phyloP scores from a whole-genome alignment of 2,797 vertebrate species.

The Poeciliopsis paucimaculata region DNA sequence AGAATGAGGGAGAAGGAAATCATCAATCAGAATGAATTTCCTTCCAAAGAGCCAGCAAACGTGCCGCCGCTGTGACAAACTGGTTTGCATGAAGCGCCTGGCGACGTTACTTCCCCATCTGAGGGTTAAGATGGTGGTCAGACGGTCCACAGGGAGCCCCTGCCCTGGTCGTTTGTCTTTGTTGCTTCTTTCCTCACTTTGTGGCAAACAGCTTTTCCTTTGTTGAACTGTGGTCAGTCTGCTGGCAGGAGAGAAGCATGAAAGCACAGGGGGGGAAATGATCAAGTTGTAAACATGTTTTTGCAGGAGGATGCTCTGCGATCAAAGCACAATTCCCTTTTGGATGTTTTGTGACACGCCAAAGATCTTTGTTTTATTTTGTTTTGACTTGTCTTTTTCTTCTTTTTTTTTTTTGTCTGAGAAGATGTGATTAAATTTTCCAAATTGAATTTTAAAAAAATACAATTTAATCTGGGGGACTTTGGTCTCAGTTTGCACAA shows the following conservation, averaged over 20 bases:
- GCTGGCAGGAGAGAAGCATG: conserved; percentile 4
- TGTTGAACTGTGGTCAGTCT: neutral
- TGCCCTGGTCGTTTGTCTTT: conserved; percentile 37
- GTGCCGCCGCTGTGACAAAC: conserved; percentile 2
- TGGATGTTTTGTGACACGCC: neutral
- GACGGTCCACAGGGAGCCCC: conserved; percentile 14
- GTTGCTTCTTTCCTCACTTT: conserved; percentile 12
- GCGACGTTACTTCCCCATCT: conserved; percentile 6
- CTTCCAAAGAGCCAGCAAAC: neutral
- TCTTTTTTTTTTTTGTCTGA: neutral
- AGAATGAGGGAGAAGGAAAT: neutral
- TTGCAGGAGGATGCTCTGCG: neutral
- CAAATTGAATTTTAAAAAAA: neutral
- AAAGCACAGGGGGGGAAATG: neutral
- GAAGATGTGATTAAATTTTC: neutral
- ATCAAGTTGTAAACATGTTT: conserved; percentile 1
- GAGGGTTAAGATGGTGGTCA: conserved; percentile 33
- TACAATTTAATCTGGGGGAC: neutral
- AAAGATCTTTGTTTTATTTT: neutral
- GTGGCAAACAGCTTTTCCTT: conserved; percentile 22
- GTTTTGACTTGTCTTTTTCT: neutral
- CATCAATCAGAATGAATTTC: neutral
- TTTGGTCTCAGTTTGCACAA: neutral
- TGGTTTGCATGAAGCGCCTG: conserved; percentile 22
- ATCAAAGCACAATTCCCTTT: neutral